Base-by-base conservation (phyloP, 1,140 invertebrate genomes). In the Andrena cerasifolii region DNA sequence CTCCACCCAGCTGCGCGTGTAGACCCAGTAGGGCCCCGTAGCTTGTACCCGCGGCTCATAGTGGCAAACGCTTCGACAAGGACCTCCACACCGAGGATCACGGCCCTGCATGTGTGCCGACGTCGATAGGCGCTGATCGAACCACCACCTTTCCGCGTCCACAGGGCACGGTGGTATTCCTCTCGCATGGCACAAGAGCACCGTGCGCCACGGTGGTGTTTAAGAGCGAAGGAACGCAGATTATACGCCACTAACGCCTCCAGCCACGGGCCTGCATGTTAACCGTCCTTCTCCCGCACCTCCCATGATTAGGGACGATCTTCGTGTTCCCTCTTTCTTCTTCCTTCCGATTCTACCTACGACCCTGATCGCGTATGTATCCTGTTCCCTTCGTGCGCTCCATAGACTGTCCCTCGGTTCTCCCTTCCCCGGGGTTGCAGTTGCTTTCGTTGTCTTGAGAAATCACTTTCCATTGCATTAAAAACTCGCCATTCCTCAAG, bases 191-290 rank as follows among this genome's bases (percentile, higher is more conserved):
- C 63, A 21, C 28, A 36, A 36, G 49, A 63, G 59, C 54, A 75
- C 49, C 43, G 63, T 76, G 63, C 12, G 45, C 26, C 76, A 85
- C 14, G 45, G 26, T 70, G 49, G 21, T 80, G 67, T 81, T 85
- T 79, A 85, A 84, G 71, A 78, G 63, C 62, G 58, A 79, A 82
- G 78, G 78, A 82, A 86, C 82, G 80, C 72, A 90, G 89, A 91
- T 91, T 91, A 90, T 83, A 90, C 82, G 79, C 56, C 82, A 75
- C 78, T 79, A 80, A 85, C 80, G 84, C 83, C 70, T 78, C 71
- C 71, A 75, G 83, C 78, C 79, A 86, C 74, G 72, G n/a, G 72
- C 28, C 80, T 67, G 83, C 77, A 86, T 89, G 78, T 81, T 85
- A 89, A 87, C 76, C 79, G 79, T 79, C 79, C 74, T 78, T 51